Evolutionary conservation across 2,113 vertebrate species (phyloP).

Genomic region (Dinomys branickii): DNA sequence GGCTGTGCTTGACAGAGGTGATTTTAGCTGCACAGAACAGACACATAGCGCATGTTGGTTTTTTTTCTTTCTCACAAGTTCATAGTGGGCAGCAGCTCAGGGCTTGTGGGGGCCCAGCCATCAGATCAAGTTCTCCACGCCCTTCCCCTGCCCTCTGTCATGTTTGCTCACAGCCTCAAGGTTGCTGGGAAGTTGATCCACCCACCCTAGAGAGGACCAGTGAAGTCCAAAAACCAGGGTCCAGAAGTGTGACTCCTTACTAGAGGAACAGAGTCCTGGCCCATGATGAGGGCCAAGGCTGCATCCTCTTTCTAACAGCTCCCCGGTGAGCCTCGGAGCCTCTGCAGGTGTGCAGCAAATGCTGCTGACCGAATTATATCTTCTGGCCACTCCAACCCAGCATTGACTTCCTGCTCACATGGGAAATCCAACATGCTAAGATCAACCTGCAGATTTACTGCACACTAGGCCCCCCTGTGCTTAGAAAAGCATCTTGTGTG

Average conservation of each 20-base stretch:
- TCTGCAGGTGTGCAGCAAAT: background rate
- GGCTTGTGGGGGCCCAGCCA: background rate
- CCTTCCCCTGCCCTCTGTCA: background rate
- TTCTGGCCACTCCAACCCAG: background rate
- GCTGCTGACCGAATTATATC: background rate
- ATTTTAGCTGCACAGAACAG: background rate
- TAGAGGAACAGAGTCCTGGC: background rate
- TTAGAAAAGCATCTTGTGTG: background rate
- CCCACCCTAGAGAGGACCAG: background rate
- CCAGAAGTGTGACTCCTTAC: background rate
- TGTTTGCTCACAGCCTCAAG: background rate
- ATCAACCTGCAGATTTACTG: background rate
- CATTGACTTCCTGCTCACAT: background rate
- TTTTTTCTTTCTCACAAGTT: background rate
- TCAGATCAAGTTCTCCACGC: background rate
- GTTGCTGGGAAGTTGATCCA: background rate
- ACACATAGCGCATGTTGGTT: background rate
- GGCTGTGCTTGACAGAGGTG: too few relatives aligned
- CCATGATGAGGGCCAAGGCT: background rate
- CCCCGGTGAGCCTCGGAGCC: background rate
- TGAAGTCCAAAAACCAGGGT: background rate
- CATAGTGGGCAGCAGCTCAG: background rate
- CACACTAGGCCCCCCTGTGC: background rate
- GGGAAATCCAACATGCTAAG: background rate
- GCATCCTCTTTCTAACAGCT: background rate